Conservation (phyloP, 2,113 vertebrate species). For the Cinclus cinclus region DNA sequence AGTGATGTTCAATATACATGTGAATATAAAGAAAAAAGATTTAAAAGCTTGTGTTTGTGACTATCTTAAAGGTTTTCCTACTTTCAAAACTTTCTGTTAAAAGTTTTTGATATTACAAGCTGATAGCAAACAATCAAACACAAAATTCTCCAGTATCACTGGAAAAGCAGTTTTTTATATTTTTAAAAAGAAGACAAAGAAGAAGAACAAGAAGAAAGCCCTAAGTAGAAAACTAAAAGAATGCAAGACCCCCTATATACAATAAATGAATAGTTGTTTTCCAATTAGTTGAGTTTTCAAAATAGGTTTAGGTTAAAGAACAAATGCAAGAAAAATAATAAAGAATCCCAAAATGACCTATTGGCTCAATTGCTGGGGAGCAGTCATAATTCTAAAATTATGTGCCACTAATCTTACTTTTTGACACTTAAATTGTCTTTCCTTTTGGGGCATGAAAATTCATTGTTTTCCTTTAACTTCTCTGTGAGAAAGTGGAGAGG, state of each 20-base stretch:
- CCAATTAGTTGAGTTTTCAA: not conserved
- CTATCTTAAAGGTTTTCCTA: not conserved
- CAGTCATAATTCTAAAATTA: not conserved
- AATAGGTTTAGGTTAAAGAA: not conserved
- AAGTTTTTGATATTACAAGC: not conserved
- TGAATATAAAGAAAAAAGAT: fast-evolving
- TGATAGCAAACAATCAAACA: not conserved
- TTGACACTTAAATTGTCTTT: not conserved
- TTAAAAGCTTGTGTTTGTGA: not conserved
- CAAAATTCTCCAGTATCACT: not conserved
- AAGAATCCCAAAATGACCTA: not conserved
- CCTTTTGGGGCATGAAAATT: not conserved
- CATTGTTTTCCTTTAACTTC: not conserved
- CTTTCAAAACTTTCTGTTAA: not conserved
- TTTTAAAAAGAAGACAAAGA: not conserved
- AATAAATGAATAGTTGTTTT: not conserved
- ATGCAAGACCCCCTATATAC: not conserved
- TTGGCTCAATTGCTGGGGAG: not conserved
- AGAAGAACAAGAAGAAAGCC: not conserved
- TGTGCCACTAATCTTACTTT: not conserved
- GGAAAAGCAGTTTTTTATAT: not conserved
- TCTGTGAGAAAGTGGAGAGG: not conserved
- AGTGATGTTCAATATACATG: not conserved
- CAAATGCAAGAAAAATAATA: not conserved
- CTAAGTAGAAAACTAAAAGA: not conserved